Base-by-base conservation (phyloP, 2,888 invertebrate genomes). In the Trachelus troglodyta region DNA sequence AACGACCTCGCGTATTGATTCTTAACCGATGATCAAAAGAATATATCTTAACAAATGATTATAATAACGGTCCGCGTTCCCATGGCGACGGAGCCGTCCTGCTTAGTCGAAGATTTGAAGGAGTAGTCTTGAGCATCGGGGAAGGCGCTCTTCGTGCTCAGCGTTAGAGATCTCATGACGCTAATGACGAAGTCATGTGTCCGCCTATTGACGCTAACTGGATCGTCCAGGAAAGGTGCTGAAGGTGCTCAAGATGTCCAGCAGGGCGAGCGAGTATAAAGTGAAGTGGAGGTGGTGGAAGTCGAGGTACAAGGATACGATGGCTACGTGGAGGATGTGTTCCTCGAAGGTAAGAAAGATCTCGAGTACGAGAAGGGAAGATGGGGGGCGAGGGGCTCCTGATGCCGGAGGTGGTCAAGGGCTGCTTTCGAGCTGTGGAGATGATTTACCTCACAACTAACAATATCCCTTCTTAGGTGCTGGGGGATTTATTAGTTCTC, bases 361-460 rank as follows among this genome's bases (percentile, higher is more conserved):
- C 87, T 86, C 79, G 84, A 84, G 85, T 84, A 83, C 80, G 68
- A 83, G 81, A 81, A 81, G 78, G 80, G 79, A 75, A 69, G 79
- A 31, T 73, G 76, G 78, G 74, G 80, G 78, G 2, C 73, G 76
- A 34, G 80, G 77, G 81, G 56, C 9, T 56, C 56, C 23, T 2
- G 56, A 56, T 56, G 74, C 74, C 68, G 78, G 81, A 80, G 77
- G 79, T 79, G 83, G 79, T 81, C 77, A 85, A 83, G 84, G 86
- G 84, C 85, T 84, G 85, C 87, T 88, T 87, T 84, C 84, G 83
- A 88, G 85, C 86, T 84, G 86, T 84, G 85, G 87, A 89, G 88
- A 90, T 90, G 90, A 89, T 90, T 90, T 90, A 90, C 90, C 90
- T 90, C 85, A 89, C 90, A 90, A 88, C 89, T 89, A 89, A 90